Conservation (phyloP, 30 jellyfish, hydroid and myxozoan genomes). For the Pelagia noctiluca region DNA sequence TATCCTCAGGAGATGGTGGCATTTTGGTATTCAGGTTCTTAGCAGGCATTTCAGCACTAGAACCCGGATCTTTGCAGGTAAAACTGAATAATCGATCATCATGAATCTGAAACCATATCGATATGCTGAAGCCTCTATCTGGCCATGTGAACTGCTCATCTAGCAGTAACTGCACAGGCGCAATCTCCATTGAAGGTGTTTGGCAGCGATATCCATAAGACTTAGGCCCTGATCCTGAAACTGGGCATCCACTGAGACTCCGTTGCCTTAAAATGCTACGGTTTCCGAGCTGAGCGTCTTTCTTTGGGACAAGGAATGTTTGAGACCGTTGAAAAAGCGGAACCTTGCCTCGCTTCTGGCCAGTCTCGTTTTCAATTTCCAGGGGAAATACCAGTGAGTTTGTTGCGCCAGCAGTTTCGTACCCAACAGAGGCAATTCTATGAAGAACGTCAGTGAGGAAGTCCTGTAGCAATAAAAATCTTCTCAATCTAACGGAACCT, state of each 20-base stretch:
- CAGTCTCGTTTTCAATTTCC: conserved; percentile 32
- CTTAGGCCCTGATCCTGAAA: conserved; percentile 47
- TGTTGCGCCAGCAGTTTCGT: conserved; percentile 67
- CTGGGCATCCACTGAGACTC: conserved; percentile 31
- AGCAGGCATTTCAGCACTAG: not conserved
- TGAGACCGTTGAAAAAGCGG: conserved; percentile 71
- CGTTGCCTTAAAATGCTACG: conserved; percentile 59
- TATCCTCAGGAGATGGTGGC: conserved; percentile 11
- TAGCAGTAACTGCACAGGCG: conserved; percentile 89
- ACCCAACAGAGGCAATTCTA: conserved; percentile 72
- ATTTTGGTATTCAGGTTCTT: not conserved
- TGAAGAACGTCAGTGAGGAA: conserved; percentile 61
- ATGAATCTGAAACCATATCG: conserved; percentile 81
- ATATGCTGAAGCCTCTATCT: conserved; percentile 87
- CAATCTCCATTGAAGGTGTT: conserved; percentile 72
- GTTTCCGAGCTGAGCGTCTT: conserved; percentile 49
- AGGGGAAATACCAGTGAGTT: conserved; percentile 70
- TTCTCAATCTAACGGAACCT: too few relatives aligned
- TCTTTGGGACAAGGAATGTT: conserved; percentile 72
- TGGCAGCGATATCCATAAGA: conserved; percentile 68
- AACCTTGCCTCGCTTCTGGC: conserved; percentile 31
- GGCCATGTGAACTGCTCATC: conserved; percentile 91
- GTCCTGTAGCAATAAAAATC: conserved; percentile 46
- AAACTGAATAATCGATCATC: conserved; percentile 19
- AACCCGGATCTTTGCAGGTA: not conserved